These are phyloP conservation scores for Puffinus mauretanicus DNA, from an alignment of 2,113 vertebrate species.

Conservation along the genomic window DNA sequence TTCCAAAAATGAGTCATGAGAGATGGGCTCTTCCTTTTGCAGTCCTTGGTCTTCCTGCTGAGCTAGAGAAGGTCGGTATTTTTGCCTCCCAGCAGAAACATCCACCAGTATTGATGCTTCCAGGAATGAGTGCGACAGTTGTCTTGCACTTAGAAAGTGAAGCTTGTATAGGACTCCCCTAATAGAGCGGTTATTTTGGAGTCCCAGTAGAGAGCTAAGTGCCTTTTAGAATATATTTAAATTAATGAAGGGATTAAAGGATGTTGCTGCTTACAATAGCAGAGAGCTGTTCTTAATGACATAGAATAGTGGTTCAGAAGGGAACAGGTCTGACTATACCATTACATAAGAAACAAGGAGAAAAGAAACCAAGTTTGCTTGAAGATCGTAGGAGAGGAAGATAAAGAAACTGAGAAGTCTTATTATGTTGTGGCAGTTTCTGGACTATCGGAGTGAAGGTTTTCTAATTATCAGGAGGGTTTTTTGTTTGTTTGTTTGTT, in stretches of 20 bases:
- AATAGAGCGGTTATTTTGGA: neutral
- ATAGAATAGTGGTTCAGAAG: neutral
- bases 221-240: conserved; percentile 40
- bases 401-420: neutral
- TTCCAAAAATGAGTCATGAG: neutral
- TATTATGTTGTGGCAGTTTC: neutral
- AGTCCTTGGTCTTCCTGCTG: neutral
- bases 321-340: neutral
- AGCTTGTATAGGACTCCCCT: neutral
- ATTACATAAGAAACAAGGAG: neutral
- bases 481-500: neutral
- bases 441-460: neutral
- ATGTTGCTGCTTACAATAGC: conserved; percentile 19
- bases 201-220: conserved; percentile 10
- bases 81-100: neutral
- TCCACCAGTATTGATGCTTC: neutral
- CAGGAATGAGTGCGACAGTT: accelerated
- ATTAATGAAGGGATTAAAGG: conserved; percentile 41
- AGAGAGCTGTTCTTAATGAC: conserved; percentile 2
- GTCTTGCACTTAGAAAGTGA: neutral
- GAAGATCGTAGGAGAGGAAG: neutral
- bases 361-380: neutral
- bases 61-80: neutral
- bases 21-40: neutral
- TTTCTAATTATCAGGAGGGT: neutral